These are phyloP conservation scores for Alosa alosa DNA, from an alignment of 2,113 vertebrate genomes.

Conservation along the genomic window DNA sequence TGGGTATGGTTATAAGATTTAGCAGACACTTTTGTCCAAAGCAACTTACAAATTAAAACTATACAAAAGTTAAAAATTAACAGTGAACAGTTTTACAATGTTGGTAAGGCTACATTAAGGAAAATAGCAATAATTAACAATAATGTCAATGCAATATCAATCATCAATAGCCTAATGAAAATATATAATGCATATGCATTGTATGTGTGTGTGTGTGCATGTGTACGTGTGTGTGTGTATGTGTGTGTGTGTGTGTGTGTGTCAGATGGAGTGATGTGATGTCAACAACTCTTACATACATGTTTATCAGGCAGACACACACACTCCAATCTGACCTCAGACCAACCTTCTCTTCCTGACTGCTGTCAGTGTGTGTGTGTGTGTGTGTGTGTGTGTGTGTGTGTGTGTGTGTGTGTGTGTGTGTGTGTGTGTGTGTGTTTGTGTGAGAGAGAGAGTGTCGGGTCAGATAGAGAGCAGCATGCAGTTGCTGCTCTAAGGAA, in stretches of 20 bases:
- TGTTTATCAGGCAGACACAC: background rate
- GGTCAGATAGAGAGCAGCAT: background rate
- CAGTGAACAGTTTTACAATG: no score
- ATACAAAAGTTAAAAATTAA: no score
- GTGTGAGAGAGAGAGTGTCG: conserved; percentile 6
- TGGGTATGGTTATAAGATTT: no score
- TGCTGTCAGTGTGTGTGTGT: conserved; percentile 13
- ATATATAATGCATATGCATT: no score
- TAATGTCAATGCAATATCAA: no score
- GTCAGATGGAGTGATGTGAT: background rate
- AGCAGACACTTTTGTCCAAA: no score
- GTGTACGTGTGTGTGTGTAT: background rate
- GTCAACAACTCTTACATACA: background rate
- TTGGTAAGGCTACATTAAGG: no score
- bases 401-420: background rate
- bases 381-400: background rate
- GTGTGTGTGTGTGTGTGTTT: background rate
- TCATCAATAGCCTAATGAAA: no score
- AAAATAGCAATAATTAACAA: no score
- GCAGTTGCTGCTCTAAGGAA: background rate
- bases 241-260: conserved; percentile 18
- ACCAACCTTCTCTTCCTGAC: background rate
- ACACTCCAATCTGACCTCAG: background rate
- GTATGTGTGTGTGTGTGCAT: no score
- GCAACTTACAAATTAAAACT: no score